Evolutionary conservation across 2,797 vertebrate genomes (phyloP), one percentile per base, ranked within the genome.

Genomic region (Rhincodon typus): DNA sequence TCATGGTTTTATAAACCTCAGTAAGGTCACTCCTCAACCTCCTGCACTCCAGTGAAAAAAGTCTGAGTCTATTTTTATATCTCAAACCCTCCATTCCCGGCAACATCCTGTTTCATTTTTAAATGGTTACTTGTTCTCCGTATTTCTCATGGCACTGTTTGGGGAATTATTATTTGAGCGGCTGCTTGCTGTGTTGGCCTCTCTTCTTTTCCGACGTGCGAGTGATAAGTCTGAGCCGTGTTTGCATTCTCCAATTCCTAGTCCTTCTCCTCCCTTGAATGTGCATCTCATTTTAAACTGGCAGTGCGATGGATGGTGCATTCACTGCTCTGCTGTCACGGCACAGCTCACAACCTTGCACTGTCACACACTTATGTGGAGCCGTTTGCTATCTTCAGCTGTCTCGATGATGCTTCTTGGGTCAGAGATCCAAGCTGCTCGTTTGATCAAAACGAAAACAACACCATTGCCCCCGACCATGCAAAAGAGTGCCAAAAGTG

Each of bases 331-430:
- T 98, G 12, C 57, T 62, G 57, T 97, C 96, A 97, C 97, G 97
- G 98, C 98, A 97, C 96, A 97, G 98, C 97, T 97, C 98, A 97
- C 96, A 96, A 97, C 96, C 97, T 97, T 97, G 97, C 98, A 97
- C 97, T 97, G 97, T 96, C 96, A 96, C 96, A 97, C 97, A 96
- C 97, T 96, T 97, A 97, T 97, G 96, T 97, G 96, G 96, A 96
- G 97, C 97, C 97, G 97, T 97, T 97, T 98, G 97, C 98, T 98
- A 98, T 98, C 98, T 98, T 98, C 98, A 98, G 97, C 97, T 96
- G 97, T 97, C 97, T 97, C 97, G 97, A 97, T 98, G 98, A 97
- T 97, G 96, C 98, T 98, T 98, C 97, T 98, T 98, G 98, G 98
- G 97, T 98, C 97, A 97, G 96, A 96, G 98, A 98, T 50, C 2